Evolutionary conservation across 2,113 vertebrate genomes (phyloP).

Genomic region (Narcine bancroftii): DNA sequence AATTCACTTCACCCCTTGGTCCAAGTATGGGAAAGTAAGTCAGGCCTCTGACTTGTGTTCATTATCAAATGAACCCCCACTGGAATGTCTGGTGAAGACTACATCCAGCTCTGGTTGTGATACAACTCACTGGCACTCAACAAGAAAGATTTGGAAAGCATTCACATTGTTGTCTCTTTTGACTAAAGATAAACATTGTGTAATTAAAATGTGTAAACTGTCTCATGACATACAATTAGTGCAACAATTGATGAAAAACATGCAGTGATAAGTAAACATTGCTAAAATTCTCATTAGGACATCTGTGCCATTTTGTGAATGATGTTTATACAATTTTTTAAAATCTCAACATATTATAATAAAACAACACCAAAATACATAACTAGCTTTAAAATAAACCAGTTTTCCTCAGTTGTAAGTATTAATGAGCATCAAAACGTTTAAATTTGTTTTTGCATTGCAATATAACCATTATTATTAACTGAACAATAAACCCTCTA

Average conservation of each 20-base stretch:
- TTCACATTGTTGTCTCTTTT: conserved; percentile 24
- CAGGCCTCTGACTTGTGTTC: neutral
- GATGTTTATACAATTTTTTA: no score
- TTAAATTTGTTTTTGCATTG: neutral
- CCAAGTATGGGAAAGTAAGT: neutral
- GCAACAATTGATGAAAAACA: conserved; percentile 21
- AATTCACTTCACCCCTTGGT: neutral
- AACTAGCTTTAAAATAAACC: neutral
- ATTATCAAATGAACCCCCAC: neutral
- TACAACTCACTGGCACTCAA: neutral
- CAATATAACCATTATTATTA: neutral
- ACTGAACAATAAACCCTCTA: neutral
- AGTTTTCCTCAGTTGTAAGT: neutral
- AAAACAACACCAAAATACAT: no score
- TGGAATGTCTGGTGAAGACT: neutral
- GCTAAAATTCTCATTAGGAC: conserved; percentile 25
- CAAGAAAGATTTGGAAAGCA: conserved; percentile 26
- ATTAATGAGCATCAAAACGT: neutral
- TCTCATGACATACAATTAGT: conserved; percentile 32
- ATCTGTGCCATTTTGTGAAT: conserved; percentile 24
- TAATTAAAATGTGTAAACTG: conserved; percentile 28
- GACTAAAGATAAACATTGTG: conserved; percentile 35
- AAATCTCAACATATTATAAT: no score
- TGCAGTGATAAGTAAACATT: conserved; percentile 26
- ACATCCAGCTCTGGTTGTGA: neutral